Base-by-base conservation (phyloP, 2,113 vertebrate genomes). In the Pavo muticus region DNA sequence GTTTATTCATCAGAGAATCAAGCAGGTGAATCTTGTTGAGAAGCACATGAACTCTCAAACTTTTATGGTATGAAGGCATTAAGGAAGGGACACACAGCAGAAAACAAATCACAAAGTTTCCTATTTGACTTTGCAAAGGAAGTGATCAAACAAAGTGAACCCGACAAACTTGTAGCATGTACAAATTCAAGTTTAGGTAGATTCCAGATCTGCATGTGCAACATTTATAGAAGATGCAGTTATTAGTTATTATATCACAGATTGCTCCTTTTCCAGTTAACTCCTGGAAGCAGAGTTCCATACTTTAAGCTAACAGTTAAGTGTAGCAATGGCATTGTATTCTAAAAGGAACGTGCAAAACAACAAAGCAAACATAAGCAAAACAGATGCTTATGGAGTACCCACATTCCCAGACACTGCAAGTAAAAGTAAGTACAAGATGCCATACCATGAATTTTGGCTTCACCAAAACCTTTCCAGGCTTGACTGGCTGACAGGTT, bases 1-100 rank as follows among this genome's bases (percentile, higher is more conserved):
- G 32, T 77, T 25, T 42, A 25, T 44, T 92, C 89, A 48, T 68
- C 48, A 60, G 29, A 91, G 6, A 94, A 91, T 16, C 12, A 50
- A 11, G 20, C 23, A 91, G 35, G 35, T 1, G 19, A 75, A 73
- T 81, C 45, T 42, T 48, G 56, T 37, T 60, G 64, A 87, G 91
- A 67, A 87, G 24, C 23, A 83, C 11, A 35, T 1, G 20, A 24
- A 40, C 37, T 19, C 32, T 65, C 71, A 42, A 18, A 32, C n/a
- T 39, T 79, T 80, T 67, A 83, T 16, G 14, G 35, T 40, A 12
- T 30, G 37, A 73, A 63, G 32, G n/a, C 73, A 50, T 72, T 54
- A 68, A 8, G 1, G 32, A 39, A 72, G n/a, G 39, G 24, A 52
- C 5, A 27, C 0, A 10, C 5, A 45, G 54, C 5, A 89, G 57